Percentiles rank a stretch among this genome's conserved stretches.
Evolutionary conservation across 1,140 invertebrate genomes (phyloP).

Genomic region (Dreissena polymorpha): DNA sequence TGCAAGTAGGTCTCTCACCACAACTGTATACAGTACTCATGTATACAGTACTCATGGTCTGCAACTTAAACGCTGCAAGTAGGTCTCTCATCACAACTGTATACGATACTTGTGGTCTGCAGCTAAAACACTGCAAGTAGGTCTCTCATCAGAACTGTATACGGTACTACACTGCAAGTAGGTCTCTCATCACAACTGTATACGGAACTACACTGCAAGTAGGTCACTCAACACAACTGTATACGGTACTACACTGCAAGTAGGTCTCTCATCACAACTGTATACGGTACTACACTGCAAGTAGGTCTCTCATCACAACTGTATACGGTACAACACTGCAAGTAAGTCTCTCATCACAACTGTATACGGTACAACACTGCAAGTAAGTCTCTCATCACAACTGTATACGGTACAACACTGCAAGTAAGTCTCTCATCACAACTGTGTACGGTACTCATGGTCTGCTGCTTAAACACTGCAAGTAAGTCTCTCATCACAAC

Average conservation of each 20-base stretch:
- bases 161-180: conserved; percentile 67
- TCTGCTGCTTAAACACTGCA: conserved; percentile 65
- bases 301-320: conserved; percentile 58
- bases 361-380: conserved; percentile 57
- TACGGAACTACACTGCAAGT: conserved; percentile 66
- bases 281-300: conserved; percentile 57
- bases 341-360: conserved; percentile 60
- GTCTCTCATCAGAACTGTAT: conserved; percentile 28
- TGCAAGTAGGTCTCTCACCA: conserved; percentile 62
- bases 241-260: conserved; percentile 62
- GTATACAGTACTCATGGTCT: no score
- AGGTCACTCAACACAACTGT: conserved; percentile 39
- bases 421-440: conserved; percentile 60
- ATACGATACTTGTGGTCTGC: conserved; percentile 52
- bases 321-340: conserved; percentile 59
- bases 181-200: conserved; percentile 36
- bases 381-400: conserved; percentile 61
- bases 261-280: conserved; percentile 53
- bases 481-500: conserved; percentile 60
- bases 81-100: conserved; percentile 40
- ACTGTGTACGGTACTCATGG: conserved; percentile 21
- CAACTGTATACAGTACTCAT: not conserved
- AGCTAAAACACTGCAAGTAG: conserved; percentile 69
- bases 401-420: conserved; percentile 57
- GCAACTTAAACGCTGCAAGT: conserved; percentile 68